Conservation (phyloP, 2,113 vertebrate genomes). For the Acrocephalus kingi region DNA sequence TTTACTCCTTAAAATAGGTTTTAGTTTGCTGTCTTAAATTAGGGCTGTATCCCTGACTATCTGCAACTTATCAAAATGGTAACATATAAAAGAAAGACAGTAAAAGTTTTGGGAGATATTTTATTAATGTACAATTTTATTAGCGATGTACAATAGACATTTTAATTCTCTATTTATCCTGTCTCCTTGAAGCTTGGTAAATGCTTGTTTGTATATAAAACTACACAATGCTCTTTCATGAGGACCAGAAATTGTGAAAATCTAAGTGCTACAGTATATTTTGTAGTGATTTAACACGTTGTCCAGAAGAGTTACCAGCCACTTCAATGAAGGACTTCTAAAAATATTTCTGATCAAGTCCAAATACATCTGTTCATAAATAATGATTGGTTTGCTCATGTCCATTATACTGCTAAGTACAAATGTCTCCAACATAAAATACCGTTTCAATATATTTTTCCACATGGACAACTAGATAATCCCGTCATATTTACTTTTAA, state of each 20-base stretch:
- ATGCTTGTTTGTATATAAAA: constrained; percentile 65
- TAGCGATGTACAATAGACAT: constrained; percentile 53
- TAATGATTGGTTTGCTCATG: constrained; percentile 53
- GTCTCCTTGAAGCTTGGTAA: constrained; percentile 47
- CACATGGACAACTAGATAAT: constrained; percentile 10
- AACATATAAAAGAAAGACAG: not conserved
- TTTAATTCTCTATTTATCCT: constrained; percentile 26
- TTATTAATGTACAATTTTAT: constrained; percentile 72
- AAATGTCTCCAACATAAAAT: constrained; percentile 69
- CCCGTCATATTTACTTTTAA: constrained; percentile 53
- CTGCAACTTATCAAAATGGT: not conserved
- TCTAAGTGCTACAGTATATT: constrained; percentile 65
- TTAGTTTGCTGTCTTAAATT: not conserved
- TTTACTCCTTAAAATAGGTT: not conserved
- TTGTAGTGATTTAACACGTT: constrained; percentile 70
- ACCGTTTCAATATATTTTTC: constrained; percentile 62
- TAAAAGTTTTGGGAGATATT: constrained; percentile 29
- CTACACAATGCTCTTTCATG: constrained; percentile 42
- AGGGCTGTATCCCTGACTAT: not conserved
- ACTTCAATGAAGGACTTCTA: constrained; percentile 58
- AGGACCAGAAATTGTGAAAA: constrained; percentile 36
- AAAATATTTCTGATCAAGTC: constrained; percentile 61
- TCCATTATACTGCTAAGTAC: constrained; percentile 52
- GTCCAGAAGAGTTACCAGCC: constrained; percentile 63
- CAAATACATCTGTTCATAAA: constrained; percentile 71